Evolutionary conservation across 2,797 vertebrate genomes (phyloP), one percentile per base, ranked within the genome.

Genomic region (Spinus olivaceus): DNA sequence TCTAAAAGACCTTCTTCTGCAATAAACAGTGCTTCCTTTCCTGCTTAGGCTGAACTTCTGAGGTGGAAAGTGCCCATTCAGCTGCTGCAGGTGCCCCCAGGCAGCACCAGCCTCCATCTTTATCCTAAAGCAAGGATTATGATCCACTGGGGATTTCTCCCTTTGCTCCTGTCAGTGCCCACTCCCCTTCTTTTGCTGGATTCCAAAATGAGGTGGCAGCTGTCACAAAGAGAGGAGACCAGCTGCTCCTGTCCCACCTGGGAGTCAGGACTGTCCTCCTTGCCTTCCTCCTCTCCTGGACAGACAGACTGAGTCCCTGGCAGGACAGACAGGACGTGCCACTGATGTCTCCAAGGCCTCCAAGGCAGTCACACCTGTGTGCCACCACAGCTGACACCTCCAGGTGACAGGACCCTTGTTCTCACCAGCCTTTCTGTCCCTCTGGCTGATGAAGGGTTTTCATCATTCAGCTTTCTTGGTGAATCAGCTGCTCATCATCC

Each of bases 211-310:
- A 80, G 66, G 73, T 61, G 92, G 86, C 94, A 95, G 69, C 47
- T 84, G 1, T 47, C 4, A 2, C 46, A 65, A 65, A 25, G 54
- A 89, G 57, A 90, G 66, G 65, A 53, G 30, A 42, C 15, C 91
- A 88, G 78, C 84, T 94, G 89, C 87, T 92, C 33, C 72, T 86
- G 72, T 81, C 89, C 63, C 89, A 61, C 14, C 81, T 66, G 89
- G 76, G 46, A 95, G 54, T 46, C 79, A 88, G 69, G 81, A 76
- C 72, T 86, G 86, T 89, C 86, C 94, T 73, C 56, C 70, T 92
- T 53, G 28, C 66, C 60, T 85, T 69, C 32, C 50, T 74, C 12
- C 27, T 72, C 54, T 90, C n/a, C 80, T 53, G 66, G 32, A 6
- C 59, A 91, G 67, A 44, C 80, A 46, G 47, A 23, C 70, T 12